Conservation (phyloP, 2,888 invertebrate genomes). For the Strigamia transsilvanica region DNA sequence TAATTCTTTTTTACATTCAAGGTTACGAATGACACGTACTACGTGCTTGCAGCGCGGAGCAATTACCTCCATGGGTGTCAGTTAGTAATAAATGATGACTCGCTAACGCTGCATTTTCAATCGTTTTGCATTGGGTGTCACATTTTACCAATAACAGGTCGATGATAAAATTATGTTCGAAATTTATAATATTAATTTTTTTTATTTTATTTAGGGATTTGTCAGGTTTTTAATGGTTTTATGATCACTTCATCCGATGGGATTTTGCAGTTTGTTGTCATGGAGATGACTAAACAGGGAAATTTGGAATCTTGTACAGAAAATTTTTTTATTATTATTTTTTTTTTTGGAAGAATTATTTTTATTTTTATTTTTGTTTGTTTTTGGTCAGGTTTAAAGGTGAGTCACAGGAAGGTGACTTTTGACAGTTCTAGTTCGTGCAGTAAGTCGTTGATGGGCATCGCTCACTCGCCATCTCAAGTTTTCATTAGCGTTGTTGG, state of each 20-base stretch:
- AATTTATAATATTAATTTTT: background rate
- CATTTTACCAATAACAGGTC: background rate
- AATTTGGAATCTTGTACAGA: background rate
- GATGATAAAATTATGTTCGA: background rate
- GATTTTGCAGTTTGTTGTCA: background rate
- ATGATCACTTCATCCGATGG: conserved; percentile 20
- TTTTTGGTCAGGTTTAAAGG: background rate
- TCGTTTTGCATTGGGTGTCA: background rate
- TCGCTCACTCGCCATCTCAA: background rate
- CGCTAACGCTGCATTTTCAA: background rate
- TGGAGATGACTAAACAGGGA: background rate
- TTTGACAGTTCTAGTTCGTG: background rate
- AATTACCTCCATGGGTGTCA: background rate
- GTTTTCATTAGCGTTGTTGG: conserved; percentile 1
- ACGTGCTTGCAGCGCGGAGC: background rate
- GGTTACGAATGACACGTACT: background rate
- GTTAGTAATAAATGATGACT: background rate
- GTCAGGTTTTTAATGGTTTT: conserved; percentile 11
- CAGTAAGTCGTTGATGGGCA: background rate
- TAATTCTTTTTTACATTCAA: background rate
- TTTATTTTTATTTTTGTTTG: background rate
- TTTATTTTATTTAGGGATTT: background rate
- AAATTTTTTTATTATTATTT: background rate
- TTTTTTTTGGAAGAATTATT: background rate
- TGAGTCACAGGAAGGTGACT: background rate